These are phyloP conservation scores for Catotricha subobsoleta DNA, from an alignment of 2,888 invertebrate genomes.

Conservation along the genomic window DNA sequence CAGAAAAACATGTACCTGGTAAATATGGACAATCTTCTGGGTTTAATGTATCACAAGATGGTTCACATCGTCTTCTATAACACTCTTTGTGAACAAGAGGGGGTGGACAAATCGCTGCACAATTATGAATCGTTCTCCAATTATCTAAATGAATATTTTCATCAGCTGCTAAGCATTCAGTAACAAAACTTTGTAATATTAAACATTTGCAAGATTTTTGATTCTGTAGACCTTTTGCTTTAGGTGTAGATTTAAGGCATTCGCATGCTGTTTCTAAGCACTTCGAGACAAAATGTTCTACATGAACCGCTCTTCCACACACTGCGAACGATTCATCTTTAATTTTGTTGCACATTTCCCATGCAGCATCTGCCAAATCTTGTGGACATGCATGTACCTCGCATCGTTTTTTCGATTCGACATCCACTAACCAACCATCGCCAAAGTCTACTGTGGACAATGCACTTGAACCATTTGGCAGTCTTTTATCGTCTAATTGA, in stretches of 20 bases:
- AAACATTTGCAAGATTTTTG: slow-evolving; percentile 45
- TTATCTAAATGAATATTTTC: slow-evolving; percentile 42
- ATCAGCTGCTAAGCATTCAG: slow-evolving; percentile 50
- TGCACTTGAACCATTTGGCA: slow-evolving; percentile 46
- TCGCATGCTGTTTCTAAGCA: slow-evolving; percentile 61
- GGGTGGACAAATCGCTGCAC: slow-evolving; percentile 52
- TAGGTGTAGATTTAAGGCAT: slow-evolving; percentile 36
- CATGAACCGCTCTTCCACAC: slow-evolving; percentile 46
- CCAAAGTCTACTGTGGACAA: slow-evolving; percentile 52
- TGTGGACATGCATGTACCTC: slow-evolving; percentile 41
- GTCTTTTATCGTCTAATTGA: slow-evolving; percentile 46
- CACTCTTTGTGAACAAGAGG: slow-evolving; percentile 71
- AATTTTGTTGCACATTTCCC: slow-evolving; percentile 48
- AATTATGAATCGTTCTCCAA: slow-evolving; percentile 54
- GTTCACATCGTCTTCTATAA: slow-evolving; percentile 60
- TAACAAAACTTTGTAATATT: slow-evolving; percentile 49
- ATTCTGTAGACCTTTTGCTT: slow-evolving; percentile 16
- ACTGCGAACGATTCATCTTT: slow-evolving; percentile 44
- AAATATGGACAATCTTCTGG: slow-evolving; percentile 41
- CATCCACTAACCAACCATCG: slow-evolving; percentile 48
- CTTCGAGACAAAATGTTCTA: slow-evolving; percentile 49
- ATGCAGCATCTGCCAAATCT: slow-evolving; percentile 42
- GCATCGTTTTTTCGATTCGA: slow-evolving; percentile 33
- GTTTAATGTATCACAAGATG: slow-evolving; percentile 47
- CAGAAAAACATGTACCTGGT: slow-evolving; percentile 55